phyloP scores from a whole-genome alignment of 2,888 invertebrate species.

The Pherbina coryleti region DNA sequence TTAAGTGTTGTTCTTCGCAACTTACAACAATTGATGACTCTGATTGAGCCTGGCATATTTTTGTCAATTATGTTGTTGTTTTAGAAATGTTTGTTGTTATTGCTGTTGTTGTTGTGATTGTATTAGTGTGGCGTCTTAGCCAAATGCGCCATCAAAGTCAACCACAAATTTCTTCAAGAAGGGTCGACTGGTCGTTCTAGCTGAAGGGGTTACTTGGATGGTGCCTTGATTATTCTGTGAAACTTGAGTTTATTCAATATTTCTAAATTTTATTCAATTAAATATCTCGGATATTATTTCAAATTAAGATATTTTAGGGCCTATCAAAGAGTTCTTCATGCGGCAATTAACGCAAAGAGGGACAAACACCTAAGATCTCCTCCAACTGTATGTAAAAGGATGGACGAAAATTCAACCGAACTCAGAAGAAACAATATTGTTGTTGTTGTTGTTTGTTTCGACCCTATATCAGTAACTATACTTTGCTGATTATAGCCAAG shows the following conservation, averaged over 20 bases:
- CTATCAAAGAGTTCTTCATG: too few relatives aligned
- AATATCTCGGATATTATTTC: too few relatives aligned
- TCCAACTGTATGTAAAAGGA: neutral
- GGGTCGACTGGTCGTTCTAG: neutral
- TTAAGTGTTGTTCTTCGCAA: constrained; percentile 26
- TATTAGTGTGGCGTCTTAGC: neutral
- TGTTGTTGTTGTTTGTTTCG: neutral
- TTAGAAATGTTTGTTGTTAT: constrained; percentile 14
- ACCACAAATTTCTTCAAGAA: constrained; percentile 1
- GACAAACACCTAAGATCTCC: too few relatives aligned
- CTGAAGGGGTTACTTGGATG: neutral
- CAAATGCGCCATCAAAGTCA: constrained; percentile 10
- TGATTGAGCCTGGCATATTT: constrained; percentile 39
- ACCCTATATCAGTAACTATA: neutral
- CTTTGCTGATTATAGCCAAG: constrained; percentile 18
- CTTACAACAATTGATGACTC: constrained; percentile 22
- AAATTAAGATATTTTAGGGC: too few relatives aligned
- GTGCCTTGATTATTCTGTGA: neutral
- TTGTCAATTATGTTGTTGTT: constrained; percentile 20
- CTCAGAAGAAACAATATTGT: neutral
- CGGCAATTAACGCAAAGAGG: too few relatives aligned
- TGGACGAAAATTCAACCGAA: neutral
- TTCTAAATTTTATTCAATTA: neutral
- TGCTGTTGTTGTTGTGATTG: neutral
- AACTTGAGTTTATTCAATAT: neutral